Evolutionary conservation across 1,140 invertebrate species (phyloP), one percentile per base, ranked within the genome.

Genomic region (Pygmarrhopalites habei): DNA sequence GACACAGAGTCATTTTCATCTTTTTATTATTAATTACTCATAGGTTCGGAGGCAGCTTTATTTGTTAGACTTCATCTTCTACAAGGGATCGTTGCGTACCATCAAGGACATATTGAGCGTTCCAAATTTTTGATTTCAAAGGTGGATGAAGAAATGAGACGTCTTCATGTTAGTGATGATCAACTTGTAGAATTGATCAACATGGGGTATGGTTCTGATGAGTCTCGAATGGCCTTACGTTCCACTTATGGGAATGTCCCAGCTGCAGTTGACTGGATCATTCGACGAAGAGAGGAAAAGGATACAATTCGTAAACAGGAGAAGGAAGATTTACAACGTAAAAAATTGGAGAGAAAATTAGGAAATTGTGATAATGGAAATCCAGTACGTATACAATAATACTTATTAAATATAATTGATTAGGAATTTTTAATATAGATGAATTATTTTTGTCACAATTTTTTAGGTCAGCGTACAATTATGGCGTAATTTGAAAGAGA

Each of bases 41-140:
- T 72, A 85, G 85, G 82, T 4, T 85, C 84, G 64, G 87, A 89
- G 73, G 77, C 82, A 21, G 86, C 83, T 1, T 73, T 90, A 17
- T 80, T 89, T 57, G 82, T 88, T 79, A 81, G 87, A 2, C 77
- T 90, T 12, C 85, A 89, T 75, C 74, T 90, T 30, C 77, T 90
- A 19, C 86, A 90, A 76, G 88, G 84, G 1, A 84, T 90, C 56
- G 82, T 88, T 7, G 76, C 83, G 1, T 90, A 85, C 74, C 86
- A 90, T 73, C 82, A 85, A 74, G 86, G 87, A 71, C 80, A 80
- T 63, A 74, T 82, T 0, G 71, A 77, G 3, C 80, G 83, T 62
- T 85, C 87, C 0, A 76, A 76, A 26, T 68, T 72, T 26, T 73
- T 84, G 2, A 75, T 90, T 1, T 74, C 77, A 43, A 74, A 80